Conservation (phyloP, 2,888 invertebrate species). For the Drosophila mettleri region DNA sequence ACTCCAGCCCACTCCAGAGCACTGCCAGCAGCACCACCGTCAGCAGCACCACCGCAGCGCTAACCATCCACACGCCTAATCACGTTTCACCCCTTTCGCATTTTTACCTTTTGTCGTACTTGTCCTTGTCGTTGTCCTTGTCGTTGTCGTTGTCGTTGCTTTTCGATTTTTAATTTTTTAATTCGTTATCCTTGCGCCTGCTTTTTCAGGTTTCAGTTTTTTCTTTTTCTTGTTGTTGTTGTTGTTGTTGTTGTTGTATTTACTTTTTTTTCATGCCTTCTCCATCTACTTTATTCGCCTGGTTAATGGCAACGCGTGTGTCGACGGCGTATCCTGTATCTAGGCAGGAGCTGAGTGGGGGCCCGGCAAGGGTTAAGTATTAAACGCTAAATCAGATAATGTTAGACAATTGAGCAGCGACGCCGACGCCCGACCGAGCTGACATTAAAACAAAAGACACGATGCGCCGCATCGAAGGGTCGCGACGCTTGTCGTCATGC, state of each 20-base stretch:
- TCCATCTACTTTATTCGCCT: constrained; percentile 44
- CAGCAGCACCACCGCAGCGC: constrained; percentile 20
- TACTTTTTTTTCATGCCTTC: constrained; percentile 21
- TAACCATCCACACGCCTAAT: constrained; percentile 69
- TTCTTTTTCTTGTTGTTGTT: no score
- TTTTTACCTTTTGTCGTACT: constrained; percentile 66
- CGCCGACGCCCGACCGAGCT: constrained; percentile 61
- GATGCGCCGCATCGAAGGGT: constrained; percentile 48
- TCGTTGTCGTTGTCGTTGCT: constrained; percentile 55
- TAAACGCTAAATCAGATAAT: constrained; percentile 81
- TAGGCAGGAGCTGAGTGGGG: constrained; percentile 12
- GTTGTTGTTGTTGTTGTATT: constrained; percentile 11
- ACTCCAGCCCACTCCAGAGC: no score
- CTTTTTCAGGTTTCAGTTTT: constrained; percentile 39
- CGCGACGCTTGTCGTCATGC: constrained; percentile 57
- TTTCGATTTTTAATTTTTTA: constrained; percentile 82
- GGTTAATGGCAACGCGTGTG: constrained; percentile 63
- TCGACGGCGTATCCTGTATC: constrained; percentile 58
- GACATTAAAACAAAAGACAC: constrained; percentile 78
- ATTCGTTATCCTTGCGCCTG: constrained; percentile 82
- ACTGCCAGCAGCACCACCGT: background rate
- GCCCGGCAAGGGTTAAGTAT: constrained; percentile 75
- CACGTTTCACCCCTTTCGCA: constrained; percentile 75
- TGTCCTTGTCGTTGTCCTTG: constrained; percentile 30
- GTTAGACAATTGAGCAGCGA: constrained; percentile 77